phyloP scores from a whole-genome alignment of 2,888 invertebrate species.

The Chelonus formosanus region DNA sequence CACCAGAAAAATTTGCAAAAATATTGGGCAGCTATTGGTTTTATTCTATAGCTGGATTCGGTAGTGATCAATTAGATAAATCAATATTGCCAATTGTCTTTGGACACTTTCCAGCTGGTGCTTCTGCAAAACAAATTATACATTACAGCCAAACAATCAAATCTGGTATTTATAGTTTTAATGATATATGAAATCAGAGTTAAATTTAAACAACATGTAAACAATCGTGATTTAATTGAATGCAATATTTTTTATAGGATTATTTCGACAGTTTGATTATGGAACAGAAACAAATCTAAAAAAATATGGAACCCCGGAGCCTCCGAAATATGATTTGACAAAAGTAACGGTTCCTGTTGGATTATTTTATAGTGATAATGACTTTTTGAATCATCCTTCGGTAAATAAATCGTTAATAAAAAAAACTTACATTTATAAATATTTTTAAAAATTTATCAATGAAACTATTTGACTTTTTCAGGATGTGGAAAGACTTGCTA shows the following conservation, averaged over 20 bases:
- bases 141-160: constrained; percentile 61
- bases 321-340: constrained; percentile 58
- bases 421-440: too few species aligned
- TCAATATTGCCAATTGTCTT: constrained; percentile 60
- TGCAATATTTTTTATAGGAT: constrained; percentile 58
- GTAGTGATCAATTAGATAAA: constrained; percentile 64
- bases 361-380: too few species aligned
- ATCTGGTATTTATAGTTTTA: constrained; percentile 51
- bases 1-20: constrained; percentile 53
- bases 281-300: constrained; percentile 67
- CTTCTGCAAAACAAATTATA: constrained; percentile 62
- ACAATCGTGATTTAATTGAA: too few species aligned
- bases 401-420: too few species aligned
- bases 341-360: too few species aligned
- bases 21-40: constrained; percentile 66
- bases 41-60: constrained; percentile 66
- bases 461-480: too few species aligned
- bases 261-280: constrained; percentile 71
- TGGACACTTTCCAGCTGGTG: constrained; percentile 64
- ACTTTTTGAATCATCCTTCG: too few species aligned
- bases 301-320: constrained; percentile 67
- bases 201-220: too few species aligned
- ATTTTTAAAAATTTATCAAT: too few species aligned
- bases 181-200: not conserved
- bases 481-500: too few species aligned